phyloP scores from a whole-genome alignment of 2,113 vertebrate species.

The Hemiscyllium ocellatum region DNA sequence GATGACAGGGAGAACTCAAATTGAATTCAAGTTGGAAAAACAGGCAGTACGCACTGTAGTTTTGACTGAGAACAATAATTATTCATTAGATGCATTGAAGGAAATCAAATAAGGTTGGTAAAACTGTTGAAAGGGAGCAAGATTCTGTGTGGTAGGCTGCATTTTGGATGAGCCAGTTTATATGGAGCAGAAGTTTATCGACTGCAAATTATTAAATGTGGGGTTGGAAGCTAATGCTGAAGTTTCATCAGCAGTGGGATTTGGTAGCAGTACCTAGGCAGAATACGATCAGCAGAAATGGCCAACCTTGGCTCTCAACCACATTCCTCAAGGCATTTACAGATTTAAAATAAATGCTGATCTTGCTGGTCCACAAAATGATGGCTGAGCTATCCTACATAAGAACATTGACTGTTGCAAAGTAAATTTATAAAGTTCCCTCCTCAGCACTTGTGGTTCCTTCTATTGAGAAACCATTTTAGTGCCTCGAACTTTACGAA shows the following conservation, averaged over 20 bases:
- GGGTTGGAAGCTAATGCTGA: background rate
- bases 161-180: background rate
- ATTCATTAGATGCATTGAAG: background rate
- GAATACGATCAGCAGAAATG: too few relatives aligned
- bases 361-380: background rate
- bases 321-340: background rate
- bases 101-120: background rate
- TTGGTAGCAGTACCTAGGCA: background rate
- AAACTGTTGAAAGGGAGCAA: background rate
- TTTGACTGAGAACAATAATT: background rate
- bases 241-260: background rate
- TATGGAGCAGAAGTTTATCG: background rate
- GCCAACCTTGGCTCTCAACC: background rate
- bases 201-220: background rate
- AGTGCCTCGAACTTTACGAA: background rate
- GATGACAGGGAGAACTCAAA: background rate
- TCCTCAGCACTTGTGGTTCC: background rate
- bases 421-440: background rate
- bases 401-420: background rate
- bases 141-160: background rate
- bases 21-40: background rate
- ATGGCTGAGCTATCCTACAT: background rate
- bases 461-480: background rate
- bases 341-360: background rate
- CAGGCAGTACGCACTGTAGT: background rate